These are phyloP conservation scores for Tridacna crocea DNA, from an alignment of 2,888 invertebrate genomes.

Conservation along the genomic window DNA sequence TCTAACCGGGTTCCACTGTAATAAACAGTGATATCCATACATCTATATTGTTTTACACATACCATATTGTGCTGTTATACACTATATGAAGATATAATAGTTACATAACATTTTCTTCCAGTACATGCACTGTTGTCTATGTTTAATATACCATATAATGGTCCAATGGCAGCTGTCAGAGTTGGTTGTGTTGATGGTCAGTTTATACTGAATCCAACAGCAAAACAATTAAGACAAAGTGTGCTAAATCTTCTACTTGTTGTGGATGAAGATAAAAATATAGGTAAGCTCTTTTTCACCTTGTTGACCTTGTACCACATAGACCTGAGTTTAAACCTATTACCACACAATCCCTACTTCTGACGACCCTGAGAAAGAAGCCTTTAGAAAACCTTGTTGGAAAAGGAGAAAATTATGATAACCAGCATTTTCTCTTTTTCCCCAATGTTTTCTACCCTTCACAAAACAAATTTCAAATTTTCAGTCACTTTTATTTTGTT, in stretches of 20 bases:
- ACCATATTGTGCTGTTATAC: no score
- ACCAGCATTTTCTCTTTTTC: no score
- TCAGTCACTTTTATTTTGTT: no score
- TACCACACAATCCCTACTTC: background rate
- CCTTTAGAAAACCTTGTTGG: no score
- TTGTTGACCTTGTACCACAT: background rate
- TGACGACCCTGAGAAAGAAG: no score
- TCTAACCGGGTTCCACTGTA: no score
- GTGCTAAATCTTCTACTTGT: conserved; percentile 93
- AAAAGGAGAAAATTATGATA: no score
- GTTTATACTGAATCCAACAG: conserved; percentile 90
- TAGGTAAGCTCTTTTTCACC: conserved; percentile 72
- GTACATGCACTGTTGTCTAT: conserved; percentile 96
- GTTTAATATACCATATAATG: conserved; percentile 98
- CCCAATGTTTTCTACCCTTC: no score
- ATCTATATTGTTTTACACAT: no score
- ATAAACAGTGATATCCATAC: no score
- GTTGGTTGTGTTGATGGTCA: conserved; percentile 25
- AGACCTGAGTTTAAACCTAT: background rate
- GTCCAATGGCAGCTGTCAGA: conserved; percentile 89
- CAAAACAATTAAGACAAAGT: conserved; percentile 91
- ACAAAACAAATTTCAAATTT: no score
- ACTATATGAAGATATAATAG: no score
- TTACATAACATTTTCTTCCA: conserved; percentile 41
- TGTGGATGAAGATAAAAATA: conserved; percentile 83